Percentiles rank a stretch among this genome's conserved stretches.
Evolutionary conservation across 2,797 vertebrate genomes (phyloP).

Genomic region (Mus caroli): DNA sequence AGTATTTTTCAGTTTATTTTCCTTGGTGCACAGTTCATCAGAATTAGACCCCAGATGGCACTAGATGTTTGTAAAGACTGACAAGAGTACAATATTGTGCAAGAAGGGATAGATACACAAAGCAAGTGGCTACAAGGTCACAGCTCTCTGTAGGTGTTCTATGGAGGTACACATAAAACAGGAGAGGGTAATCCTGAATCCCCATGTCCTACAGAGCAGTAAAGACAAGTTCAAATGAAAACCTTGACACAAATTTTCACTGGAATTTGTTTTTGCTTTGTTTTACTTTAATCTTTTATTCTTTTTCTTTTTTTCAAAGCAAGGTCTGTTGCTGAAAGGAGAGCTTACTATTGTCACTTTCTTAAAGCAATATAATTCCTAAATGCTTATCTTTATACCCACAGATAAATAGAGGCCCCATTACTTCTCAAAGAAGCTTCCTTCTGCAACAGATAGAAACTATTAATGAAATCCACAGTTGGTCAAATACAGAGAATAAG

Average conservation of each 20-base stretch:
- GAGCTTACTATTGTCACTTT: neutral
- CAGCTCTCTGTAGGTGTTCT: neutral
- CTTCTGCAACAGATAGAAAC: neutral
- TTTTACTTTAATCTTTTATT: neutral
- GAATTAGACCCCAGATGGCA: neutral
- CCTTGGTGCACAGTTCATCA: slow-evolving; percentile 19
- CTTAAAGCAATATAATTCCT: neutral
- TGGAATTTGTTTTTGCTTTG: neutral
- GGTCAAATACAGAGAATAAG: neutral
- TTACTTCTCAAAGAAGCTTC: neutral
- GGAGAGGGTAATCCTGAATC: neutral
- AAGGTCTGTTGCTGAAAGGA: neutral
- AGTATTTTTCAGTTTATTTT: slow-evolving; percentile 44
- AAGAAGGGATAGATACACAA: neutral
- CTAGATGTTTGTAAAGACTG: slow-evolving; percentile 12
- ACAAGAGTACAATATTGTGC: neutral
- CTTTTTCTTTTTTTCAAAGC: fast-evolving
- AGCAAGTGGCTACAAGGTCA: neutral
- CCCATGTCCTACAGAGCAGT: neutral
- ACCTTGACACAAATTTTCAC: neutral
- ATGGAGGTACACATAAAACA: neutral
- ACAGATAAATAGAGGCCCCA: neutral
- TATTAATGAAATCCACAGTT: neutral
- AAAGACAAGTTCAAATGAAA: neutral
- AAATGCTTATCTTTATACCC: neutral